phyloP scores from a whole-genome alignment of 2,113 vertebrate species.

The Microtus pennsylvanicus region DNA sequence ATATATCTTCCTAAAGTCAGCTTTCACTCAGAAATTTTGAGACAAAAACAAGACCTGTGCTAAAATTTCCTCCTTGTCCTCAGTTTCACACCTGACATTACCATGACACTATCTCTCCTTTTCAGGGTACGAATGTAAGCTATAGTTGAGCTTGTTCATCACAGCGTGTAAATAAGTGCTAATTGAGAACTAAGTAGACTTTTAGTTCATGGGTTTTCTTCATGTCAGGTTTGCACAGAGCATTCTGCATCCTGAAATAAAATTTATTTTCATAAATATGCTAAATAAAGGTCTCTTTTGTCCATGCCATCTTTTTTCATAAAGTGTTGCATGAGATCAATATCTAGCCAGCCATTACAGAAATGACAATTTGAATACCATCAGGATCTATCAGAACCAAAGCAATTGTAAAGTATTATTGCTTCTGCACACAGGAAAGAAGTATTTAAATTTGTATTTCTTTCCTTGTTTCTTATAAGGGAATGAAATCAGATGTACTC shows the following conservation, averaged over 20 bases:
- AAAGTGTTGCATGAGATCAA: neutral
- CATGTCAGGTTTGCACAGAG: neutral
- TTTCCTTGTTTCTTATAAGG: neutral
- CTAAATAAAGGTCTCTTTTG: conserved; percentile 2
- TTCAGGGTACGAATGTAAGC: neutral
- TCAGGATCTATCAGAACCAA: neutral
- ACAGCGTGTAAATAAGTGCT: neutral
- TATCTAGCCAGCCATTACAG: neutral
- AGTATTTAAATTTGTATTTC: neutral
- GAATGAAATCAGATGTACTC: neutral
- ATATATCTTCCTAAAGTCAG: neutral
- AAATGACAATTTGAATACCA: neutral
- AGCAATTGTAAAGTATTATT: neutral
- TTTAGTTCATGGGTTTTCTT: neutral
- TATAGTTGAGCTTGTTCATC: neutral
- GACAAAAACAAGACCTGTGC: neutral
- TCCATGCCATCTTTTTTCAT: neutral
- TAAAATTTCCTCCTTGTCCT: neutral
- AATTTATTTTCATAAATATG: neutral
- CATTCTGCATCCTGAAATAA: neutral
- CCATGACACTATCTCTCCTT: neutral
- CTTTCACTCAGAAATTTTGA: neutral
- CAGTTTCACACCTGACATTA: neutral
- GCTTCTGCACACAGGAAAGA: neutral
- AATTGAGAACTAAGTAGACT: neutral